Conservation (phyloP, 1,140 invertebrate genomes). For the Drosophila neocordata region DNA sequence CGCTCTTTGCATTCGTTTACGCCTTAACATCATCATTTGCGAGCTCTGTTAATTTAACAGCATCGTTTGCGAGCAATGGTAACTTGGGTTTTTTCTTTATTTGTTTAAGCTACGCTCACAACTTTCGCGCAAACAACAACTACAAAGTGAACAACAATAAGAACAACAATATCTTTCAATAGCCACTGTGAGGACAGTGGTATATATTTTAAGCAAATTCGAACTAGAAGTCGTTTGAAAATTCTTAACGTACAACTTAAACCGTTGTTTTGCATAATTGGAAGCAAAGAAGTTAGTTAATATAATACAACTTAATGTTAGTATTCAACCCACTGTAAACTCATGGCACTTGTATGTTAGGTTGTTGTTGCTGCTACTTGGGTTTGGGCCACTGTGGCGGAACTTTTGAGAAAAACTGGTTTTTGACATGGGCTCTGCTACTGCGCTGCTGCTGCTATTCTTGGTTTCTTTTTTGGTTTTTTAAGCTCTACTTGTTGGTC, state of each 20-base stretch:
- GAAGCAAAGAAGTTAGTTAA: too few species aligned
- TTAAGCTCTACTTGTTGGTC: conserved; percentile 73
- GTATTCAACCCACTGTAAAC: neutral
- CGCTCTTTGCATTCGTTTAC: neutral
- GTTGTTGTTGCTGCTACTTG: conserved; percentile 26
- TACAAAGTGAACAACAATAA: conserved; percentile 30
- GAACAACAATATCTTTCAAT: conserved; percentile 50
- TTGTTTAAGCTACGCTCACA: conserved; percentile 57
- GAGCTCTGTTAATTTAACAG: neutral
- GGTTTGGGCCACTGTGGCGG: conserved; percentile 39
- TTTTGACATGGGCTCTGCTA: conserved; percentile 47
- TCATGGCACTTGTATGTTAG: conserved; percentile 40
- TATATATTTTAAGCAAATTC: too few species aligned
- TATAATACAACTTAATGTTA: too few species aligned
- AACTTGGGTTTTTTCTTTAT: conserved; percentile 11
- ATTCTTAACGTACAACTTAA: too few species aligned
- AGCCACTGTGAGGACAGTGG: conserved; percentile 50
- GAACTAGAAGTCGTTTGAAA: too few species aligned
- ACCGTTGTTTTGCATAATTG: too few species aligned
- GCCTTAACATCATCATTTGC: neutral
- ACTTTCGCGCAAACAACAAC: too few species aligned
- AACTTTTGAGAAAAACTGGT: conserved; percentile 75
- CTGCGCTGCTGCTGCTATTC: conserved; percentile 55
- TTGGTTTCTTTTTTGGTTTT: conserved; percentile 69
- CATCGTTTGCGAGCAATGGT: conserved; percentile 40